Conservation (phyloP, 2,888 invertebrate genomes). For the Chelonus formosanus region DNA sequence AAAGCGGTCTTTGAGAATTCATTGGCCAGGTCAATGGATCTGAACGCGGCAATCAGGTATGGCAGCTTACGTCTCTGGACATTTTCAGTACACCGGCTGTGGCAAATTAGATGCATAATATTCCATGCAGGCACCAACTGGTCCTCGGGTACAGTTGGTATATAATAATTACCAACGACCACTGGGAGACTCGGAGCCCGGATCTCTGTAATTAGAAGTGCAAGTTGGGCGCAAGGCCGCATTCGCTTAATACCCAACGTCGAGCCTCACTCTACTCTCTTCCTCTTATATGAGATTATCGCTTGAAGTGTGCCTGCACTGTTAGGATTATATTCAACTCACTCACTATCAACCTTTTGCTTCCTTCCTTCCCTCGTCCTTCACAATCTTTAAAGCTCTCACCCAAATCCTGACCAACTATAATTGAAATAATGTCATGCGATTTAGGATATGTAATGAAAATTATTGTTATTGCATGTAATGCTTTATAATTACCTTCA, state of each 20-base stretch:
- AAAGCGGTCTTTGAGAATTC: constrained; percentile 1
- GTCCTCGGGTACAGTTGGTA: constrained; percentile 34
- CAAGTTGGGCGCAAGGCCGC: constrained; percentile 29
- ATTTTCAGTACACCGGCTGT: constrained; percentile 30
- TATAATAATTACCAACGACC: constrained; percentile 38
- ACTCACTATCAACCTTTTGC: constrained; percentile 27
- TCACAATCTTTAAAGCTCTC: constrained; percentile 24
- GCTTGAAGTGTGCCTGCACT: constrained; percentile 19
- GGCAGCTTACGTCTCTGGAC: constrained; percentile 16
- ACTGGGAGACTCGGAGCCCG: constrained; percentile 25
- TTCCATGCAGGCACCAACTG: constrained; percentile 35
- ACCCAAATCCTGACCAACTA: not conserved
- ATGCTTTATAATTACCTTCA: too few species aligned
- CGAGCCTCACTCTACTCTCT: constrained; percentile 9
- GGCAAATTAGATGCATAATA: constrained; percentile 39
- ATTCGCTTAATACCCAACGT: constrained; percentile 30
- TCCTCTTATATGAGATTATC: constrained; percentile 26
- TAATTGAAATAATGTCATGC: constrained; percentile 27
- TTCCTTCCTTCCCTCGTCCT: not conserved
- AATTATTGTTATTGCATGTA: too few species aligned
- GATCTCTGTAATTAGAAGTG: constrained; percentile 37
- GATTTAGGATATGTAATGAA: too few species aligned
- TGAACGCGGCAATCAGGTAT: constrained; percentile 25
- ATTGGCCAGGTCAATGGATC: constrained; percentile 9
- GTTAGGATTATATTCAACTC: constrained; percentile 33